Percentiles rank a stretch among this genome's conserved stretches.
Evolutionary conservation across 2,113 vertebrate genomes (phyloP).

Genomic region (Cyprinus carpio): DNA sequence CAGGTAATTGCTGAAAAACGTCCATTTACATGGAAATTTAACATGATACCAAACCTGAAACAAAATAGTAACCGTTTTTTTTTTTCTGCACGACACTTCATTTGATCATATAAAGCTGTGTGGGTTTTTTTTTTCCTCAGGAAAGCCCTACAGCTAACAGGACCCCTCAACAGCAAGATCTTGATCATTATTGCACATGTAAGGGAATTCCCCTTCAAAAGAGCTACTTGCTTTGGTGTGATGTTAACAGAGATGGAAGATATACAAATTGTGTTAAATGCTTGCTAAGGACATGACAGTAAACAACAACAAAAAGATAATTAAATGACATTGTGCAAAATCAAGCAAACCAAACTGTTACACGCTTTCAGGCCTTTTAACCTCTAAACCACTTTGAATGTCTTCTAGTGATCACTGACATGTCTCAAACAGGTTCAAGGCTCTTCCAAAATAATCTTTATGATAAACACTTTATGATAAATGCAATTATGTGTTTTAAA

Average conservation of each 20-base stretch:
- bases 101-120: conserved; percentile 1
- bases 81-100: not conserved
- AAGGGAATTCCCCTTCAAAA: not conserved
- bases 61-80: not conserved
- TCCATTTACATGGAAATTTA: conserved; percentile 16
- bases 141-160: conserved; percentile 16
- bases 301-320: not conserved
- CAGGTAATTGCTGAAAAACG: not conserved
- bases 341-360: not conserved
- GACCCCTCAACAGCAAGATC: conserved; percentile 26
- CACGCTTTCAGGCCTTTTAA: not conserved
- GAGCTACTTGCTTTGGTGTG: conserved; percentile 14
- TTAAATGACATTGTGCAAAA: conserved; percentile 31
- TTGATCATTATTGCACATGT: conserved; percentile 46
- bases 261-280: conserved; percentile 1
- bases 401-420: not conserved
- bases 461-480: not conserved
- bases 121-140: not conserved
- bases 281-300: not conserved
- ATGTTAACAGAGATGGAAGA: conserved; percentile 14
- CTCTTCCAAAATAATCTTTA: not conserved
- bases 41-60: conserved; percentile 9
- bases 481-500: not conserved
- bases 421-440: not conserved
- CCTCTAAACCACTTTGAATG: not conserved